These are phyloP conservation scores for Lysandra bellargus DNA, from an alignment of 2,888 invertebrate species.

Conservation along the genomic window DNA sequence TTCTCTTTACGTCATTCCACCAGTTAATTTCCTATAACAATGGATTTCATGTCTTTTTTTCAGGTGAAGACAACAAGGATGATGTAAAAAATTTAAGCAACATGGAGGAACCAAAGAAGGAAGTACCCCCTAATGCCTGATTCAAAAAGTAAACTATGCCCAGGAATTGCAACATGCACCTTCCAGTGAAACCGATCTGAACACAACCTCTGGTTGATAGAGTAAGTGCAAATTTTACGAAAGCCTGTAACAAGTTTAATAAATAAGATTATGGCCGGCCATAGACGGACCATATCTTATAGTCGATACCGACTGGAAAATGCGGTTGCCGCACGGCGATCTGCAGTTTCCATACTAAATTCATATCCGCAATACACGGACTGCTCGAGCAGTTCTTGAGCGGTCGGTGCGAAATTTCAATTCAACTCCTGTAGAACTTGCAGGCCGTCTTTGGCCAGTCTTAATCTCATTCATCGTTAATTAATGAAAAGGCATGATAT, in stretches of 20 bases:
- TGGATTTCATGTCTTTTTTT: conserved; percentile 38
- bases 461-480: not conserved
- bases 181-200: conserved; percentile 21
- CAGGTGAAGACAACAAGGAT: conserved; percentile 84
- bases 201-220: not conserved
- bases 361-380: too few species aligned
- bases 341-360: too few species aligned
- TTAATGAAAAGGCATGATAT: not conserved
- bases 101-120: conserved; percentile 85
- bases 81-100: conserved; percentile 78
- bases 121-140: conserved; percentile 84
- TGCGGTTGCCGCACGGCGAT: too few species aligned
- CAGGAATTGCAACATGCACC: not conserved
- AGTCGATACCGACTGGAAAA: too few species aligned
- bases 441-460: too few species aligned
- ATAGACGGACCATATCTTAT: too few species aligned
- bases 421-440: too few species aligned
- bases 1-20: too few species aligned
- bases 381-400: too few species aligned
- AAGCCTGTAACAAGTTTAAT: too few species aligned
- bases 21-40: not conserved
- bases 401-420: too few species aligned
- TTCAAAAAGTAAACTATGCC: conserved; percentile 44
- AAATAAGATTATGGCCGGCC: too few species aligned
- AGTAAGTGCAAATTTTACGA: not conserved